These are phyloP conservation scores for Galemys pyrenaicus DNA, from an alignment of 2,113 vertebrate species.

Conservation along the genomic window DNA sequence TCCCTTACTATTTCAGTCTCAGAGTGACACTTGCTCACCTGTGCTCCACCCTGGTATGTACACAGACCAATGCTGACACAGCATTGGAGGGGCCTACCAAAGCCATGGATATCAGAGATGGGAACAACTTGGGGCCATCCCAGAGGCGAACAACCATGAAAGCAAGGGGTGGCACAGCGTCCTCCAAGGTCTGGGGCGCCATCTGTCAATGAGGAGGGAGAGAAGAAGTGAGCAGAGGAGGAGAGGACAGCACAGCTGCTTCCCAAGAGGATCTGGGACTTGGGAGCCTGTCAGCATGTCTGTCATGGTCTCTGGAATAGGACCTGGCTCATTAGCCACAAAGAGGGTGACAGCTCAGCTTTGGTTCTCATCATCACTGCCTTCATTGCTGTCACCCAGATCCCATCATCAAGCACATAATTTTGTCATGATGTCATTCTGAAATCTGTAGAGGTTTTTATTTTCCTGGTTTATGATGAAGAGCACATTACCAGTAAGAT, in stretches of 20 bases:
- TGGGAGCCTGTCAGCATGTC: too few relatives aligned
- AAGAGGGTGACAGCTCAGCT: background rate
- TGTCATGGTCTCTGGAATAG: background rate
- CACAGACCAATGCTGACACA: background rate
- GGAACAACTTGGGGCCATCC: background rate
- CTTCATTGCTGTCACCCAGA: background rate
- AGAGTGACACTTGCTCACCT: background rate
- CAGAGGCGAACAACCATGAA: background rate
- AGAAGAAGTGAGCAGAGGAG: too few relatives aligned
- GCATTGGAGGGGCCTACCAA: too few relatives aligned
- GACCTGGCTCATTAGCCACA: too few relatives aligned
- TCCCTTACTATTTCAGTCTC: background rate
- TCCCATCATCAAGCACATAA: background rate
- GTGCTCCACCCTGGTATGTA: background rate
- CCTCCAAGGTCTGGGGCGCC: background rate
- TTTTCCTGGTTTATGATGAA: background rate
- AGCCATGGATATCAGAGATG: background rate
- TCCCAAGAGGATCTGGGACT: background rate
- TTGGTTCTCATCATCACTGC: background rate
- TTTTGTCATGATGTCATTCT: background rate
- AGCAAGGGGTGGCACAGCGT: background rate
- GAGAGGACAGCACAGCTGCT: background rate
- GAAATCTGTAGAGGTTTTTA: background rate
- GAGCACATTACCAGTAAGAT: accelerated
- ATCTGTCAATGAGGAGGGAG: background rate